Conservation (phyloP, 2,888 invertebrate species). For the Melinaea marsaeus region DNA sequence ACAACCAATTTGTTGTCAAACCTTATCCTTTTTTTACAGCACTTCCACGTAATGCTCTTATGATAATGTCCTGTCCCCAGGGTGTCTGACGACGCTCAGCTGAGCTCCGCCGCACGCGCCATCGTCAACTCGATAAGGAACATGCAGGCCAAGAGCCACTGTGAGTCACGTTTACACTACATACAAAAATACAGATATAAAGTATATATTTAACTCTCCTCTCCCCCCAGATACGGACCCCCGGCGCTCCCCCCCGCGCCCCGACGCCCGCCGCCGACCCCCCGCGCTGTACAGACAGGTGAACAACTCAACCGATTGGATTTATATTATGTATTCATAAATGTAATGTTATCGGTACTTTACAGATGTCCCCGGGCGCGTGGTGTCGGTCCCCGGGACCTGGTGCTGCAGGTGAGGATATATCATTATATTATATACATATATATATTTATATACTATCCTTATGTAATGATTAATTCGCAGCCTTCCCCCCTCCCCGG, state of each 20-base stretch:
- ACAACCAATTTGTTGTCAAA: no score
- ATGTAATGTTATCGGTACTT: constrained; percentile 5
- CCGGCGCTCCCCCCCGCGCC: constrained; percentile 25
- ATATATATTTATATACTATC: not conserved
- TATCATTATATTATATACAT: not conserved
- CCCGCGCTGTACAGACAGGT: constrained; percentile 57
- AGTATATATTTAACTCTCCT: no score
- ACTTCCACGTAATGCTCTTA: not conserved
- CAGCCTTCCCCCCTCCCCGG: constrained; percentile 57
- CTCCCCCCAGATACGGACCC: not conserved
- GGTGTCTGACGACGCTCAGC: constrained; percentile 46
- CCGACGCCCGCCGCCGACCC: constrained; percentile 40
- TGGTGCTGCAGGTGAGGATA: constrained; percentile 51
- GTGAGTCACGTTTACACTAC: constrained; percentile 42
- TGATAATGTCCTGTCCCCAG: constrained; percentile 12
- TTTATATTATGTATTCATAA: not conserved
- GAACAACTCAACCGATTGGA: constrained; percentile 5
- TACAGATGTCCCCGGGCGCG: constrained; percentile 59
- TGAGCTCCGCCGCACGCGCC: constrained; percentile 59
- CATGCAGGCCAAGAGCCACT: constrained; percentile 58
- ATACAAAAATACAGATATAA: not conserved
- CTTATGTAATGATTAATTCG: constrained; percentile 15
- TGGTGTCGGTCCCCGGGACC: constrained; percentile 67
- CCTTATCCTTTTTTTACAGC: not conserved
- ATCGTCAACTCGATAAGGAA: constrained; percentile 63